Percentiles rank a stretch among this genome's conserved stretches.
Evolutionary conservation across 2,113 vertebrate species (phyloP).

Genomic region (Lophura nycthemera): DNA sequence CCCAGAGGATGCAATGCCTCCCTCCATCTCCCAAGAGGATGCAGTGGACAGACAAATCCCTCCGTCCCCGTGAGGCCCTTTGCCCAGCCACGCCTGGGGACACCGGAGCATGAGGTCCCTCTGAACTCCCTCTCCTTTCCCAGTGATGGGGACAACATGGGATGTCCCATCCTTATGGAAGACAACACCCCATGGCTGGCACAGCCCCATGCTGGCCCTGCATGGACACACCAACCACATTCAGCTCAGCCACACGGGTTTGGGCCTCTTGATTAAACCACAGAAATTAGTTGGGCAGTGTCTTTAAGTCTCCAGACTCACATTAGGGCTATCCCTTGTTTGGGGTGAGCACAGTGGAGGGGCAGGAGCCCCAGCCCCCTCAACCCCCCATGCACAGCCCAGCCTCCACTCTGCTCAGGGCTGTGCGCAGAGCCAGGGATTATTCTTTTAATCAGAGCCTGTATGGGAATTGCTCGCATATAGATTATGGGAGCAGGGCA

Average conservation of each 20-base stretch:
- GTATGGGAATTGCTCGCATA: background rate
- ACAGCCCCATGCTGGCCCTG: rapidly evolving
- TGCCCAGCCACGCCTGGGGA: background rate
- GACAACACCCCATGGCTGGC: background rate
- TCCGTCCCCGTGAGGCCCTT: background rate
- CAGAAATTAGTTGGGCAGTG: constrained; percentile 26
- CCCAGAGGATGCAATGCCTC: too few species aligned
- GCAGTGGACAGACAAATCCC: background rate
- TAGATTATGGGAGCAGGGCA: background rate
- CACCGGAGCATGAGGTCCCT: background rate
- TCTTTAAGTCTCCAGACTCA: background rate
- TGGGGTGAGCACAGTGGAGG: background rate
- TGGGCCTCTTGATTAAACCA: constrained; percentile 49
- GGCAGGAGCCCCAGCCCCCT: rapidly evolving
- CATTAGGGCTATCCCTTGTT: background rate
- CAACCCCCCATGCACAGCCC: rapidly evolving
- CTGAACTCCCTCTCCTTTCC: background rate
- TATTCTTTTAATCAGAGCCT: constrained; percentile 48
- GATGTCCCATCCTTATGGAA: background rate
- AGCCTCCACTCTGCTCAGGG: background rate
- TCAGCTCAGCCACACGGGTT: background rate
- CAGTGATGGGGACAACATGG: background rate
- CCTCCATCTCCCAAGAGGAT: background rate
- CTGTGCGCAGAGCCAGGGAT: background rate
- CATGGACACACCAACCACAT: rapidly evolving